A percentile compares a stretch with the other conserved stretches of the same genome.
Conservation (phyloP, 2,888 invertebrate genomes). For the Graphium colonna region DNA sequence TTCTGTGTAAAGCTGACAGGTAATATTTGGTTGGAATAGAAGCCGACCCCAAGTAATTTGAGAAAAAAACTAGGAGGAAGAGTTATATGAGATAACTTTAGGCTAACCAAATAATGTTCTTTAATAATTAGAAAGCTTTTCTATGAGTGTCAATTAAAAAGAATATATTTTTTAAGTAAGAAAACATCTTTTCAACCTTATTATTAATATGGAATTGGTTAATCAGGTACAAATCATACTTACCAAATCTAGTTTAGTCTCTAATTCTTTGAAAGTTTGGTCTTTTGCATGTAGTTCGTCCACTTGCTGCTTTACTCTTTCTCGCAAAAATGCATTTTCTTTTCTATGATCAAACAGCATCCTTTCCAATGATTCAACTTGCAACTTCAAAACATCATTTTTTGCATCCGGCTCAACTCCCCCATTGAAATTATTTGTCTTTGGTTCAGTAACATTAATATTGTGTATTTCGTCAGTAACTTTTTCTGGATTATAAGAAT, state of each 20-base stretch:
- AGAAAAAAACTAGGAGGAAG: too few species aligned
- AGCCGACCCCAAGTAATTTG: too few species aligned
- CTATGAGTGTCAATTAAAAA: too few species aligned
- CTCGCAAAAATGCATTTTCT: constrained; percentile 53
- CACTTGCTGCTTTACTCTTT: constrained; percentile 56
- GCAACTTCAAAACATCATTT: constrained; percentile 49
- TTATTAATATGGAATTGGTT: too few species aligned
- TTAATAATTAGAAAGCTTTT: too few species aligned
- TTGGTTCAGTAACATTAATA: neutral
- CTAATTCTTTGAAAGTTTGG: constrained; percentile 64
- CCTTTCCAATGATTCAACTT: constrained; percentile 62
- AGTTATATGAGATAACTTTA: too few species aligned
- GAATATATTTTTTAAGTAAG: too few species aligned
- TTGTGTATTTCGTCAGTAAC: constrained; percentile 21
- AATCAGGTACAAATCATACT: constrained; percentile 30
- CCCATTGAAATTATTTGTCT: constrained; percentile 9
- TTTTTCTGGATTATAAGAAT: neutral
- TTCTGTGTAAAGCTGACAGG: too few species aligned
- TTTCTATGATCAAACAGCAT: constrained; percentile 59
- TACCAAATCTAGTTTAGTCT: constrained; percentile 74
- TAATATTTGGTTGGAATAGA: too few species aligned
- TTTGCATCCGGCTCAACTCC: constrained; percentile 34
- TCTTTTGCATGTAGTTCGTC: constrained; percentile 64
- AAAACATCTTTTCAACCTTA: too few species aligned
- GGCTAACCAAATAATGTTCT: too few species aligned